Base-by-base conservation (phyloP, 2,797 vertebrate species). In the Amphiprion clarkii region DNA sequence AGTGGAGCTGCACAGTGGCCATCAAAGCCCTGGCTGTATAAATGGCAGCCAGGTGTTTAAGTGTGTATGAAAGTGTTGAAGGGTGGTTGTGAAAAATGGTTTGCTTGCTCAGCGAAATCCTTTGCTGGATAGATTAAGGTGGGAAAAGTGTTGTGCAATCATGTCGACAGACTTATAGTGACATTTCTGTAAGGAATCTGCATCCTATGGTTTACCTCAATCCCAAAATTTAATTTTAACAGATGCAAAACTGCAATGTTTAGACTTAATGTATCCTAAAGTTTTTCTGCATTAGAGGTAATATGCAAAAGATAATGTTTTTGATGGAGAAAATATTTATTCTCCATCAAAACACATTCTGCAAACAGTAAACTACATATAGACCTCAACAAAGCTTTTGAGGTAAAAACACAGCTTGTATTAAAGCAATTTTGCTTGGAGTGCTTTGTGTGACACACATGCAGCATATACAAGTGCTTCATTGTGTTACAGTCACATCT, bases 71-170 rank as follows among this genome's bases (percentile, higher is more conserved):
- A 64, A 25, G 54, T 71, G 58, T 62, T 78, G 49, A 65, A 52
- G 31, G 23, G 29, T 39, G 71, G 51, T 55, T 57, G 19, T 67
- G 40, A 68, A 80, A 76, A 74, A 81, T n/a, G 27, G 8, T 58
- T 67, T 58, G 65, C 53, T 55, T 60, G 46, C 62, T 78, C 60
- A 76, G 60, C 78, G 55, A 31, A 84, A 78, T 42, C 53, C 19
- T 56, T 42, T 40, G 51, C 63, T 57, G 19, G 16, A 27, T 74
- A 79, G 85, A 83, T 73, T 74, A 74, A 58, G 14, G 65, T 25
- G 3, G 23, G 36, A 56, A 39, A n/a, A 12, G 6, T 21, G 9
- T 69, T 78, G 64, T 78, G 81, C 62, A 70, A 46, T 62, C 53
- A 70, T 74, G 27, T 51, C 54, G 42, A 76, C n/a, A 55, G 65